Evolutionary conservation across 2,797 vertebrate species (phyloP).

Genomic region (Melanogrammus aeglefinus): DNA sequence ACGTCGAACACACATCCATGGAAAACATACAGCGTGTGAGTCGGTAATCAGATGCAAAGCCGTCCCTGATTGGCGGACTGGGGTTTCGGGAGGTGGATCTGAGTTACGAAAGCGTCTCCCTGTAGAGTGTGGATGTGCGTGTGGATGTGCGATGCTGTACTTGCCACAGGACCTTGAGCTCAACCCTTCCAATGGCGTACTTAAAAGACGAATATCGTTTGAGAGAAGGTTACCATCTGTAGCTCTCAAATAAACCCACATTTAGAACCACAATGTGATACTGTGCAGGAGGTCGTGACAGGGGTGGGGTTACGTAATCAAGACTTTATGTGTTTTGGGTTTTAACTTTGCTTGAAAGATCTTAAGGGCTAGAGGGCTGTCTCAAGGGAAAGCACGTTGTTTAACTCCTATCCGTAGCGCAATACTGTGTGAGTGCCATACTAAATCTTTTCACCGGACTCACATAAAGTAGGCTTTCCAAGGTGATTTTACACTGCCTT

Average conservation of each 20-base stretch:
- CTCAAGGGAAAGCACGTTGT: background rate
- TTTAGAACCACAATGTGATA: background rate
- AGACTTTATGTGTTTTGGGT: background rate
- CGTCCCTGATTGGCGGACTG: conserved; percentile 10
- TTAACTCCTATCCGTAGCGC: background rate
- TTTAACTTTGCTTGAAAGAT: background rate
- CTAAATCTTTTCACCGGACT: conserved; percentile 53
- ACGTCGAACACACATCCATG: conserved; percentile 62
- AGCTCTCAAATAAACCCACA: background rate
- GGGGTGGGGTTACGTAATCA: background rate
- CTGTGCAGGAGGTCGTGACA: background rate
- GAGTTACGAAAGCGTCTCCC: background rate
- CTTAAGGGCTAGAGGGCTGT: background rate
- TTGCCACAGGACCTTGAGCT: background rate
- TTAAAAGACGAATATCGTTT: background rate
- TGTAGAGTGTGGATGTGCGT: background rate
- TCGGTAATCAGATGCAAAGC: conserved; percentile 28
- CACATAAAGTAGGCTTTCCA: conserved; percentile 75
- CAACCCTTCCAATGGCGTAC: background rate
- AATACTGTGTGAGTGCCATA: background rate
- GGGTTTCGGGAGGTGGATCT: conserved; percentile 7
- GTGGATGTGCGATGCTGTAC: background rate
- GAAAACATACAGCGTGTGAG: conserved; percentile 74
- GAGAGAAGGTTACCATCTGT: background rate
- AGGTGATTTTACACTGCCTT: conserved; percentile 83